These are phyloP conservation scores for Melanotaenia duboulayi DNA, from an alignment of 2,113 vertebrate genomes.

Conservation along the genomic window DNA sequence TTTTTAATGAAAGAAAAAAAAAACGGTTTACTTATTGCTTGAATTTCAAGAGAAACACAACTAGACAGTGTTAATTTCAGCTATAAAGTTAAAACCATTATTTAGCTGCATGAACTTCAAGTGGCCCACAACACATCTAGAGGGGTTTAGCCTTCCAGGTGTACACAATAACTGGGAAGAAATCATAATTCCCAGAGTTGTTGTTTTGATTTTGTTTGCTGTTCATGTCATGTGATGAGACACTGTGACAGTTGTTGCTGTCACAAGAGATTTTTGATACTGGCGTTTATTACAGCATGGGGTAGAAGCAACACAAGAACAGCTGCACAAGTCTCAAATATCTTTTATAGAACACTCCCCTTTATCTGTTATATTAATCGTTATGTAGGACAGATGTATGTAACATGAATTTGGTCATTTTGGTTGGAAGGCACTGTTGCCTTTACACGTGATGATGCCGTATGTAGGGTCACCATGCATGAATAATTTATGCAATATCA, in stretches of 20 bases:
- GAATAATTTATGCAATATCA: not conserved
- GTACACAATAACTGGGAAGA: not conserved
- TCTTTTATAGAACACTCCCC: not conserved
- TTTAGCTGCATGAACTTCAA: not conserved
- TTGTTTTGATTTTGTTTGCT: slow-evolving; percentile 29
- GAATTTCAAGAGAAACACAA: not conserved
- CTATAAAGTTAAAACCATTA: no score
- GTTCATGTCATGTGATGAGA: slow-evolving; percentile 19
- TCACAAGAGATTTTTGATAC: slow-evolving; percentile 34
- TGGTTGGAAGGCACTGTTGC: not conserved
- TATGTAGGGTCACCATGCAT: not conserved
- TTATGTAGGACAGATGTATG: not conserved
- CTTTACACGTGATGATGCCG: not conserved
- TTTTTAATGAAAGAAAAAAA: slow-evolving; percentile 1
- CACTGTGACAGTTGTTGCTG: slow-evolving; percentile 4
- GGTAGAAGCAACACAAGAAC: slow-evolving; percentile 10
- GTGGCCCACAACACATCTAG: not conserved
- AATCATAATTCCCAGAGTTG: not conserved
- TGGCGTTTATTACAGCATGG: slow-evolving; percentile 24
- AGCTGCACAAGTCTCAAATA: slow-evolving; percentile 2
- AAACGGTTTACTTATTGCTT: not conserved
- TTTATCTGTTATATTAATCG: not conserved
- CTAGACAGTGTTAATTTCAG: not conserved
- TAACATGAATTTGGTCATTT: not conserved
- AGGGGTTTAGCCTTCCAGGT: not conserved